phyloP scores from a whole-genome alignment of 2,888 invertebrate species.

The Parnassius orleans region DNA sequence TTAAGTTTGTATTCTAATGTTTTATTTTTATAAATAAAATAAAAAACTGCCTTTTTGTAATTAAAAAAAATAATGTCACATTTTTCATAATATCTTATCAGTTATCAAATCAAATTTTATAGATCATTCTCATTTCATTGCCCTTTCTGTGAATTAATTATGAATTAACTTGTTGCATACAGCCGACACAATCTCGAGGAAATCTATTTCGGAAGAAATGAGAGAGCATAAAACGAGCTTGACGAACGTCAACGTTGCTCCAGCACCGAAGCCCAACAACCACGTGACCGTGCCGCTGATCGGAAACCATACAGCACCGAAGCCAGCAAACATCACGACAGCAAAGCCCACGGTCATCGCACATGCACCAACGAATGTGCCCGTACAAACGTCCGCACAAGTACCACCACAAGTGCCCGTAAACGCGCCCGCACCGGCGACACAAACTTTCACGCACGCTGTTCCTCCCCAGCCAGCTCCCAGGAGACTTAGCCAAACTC shows the following conservation, averaged over 20 bases:
- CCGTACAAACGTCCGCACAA: conserved; percentile 36
- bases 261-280: conserved; percentile 47
- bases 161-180: conserved; percentile 17
- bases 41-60: too few relatives aligned
- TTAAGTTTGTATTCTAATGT: too few relatives aligned
- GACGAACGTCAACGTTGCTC: conserved; percentile 57
- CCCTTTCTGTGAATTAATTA: not conserved
- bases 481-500: conserved; percentile 67
- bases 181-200: conserved; percentile 62
- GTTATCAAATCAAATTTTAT: too few relatives aligned
- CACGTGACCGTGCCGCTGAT: conserved; percentile 46
- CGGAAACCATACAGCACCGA: conserved; percentile 48
- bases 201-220: conserved; percentile 72
- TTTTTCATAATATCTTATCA: too few relatives aligned
- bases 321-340: conserved; percentile 2
- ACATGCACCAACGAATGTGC: not conserved
- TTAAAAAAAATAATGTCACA: too few relatives aligned
- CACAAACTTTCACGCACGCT: conserved; percentile 31
- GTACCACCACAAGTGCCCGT: conserved; percentile 29
- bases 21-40: too few relatives aligned
- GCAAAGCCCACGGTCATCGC: conserved; percentile 4
- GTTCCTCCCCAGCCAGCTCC: conserved; percentile 74
- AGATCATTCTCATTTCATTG: too few relatives aligned
- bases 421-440: conserved; percentile 36
- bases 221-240: conserved; percentile 69